These are phyloP conservation scores for Tyria jacobaeae DNA, from an alignment of 2,888 invertebrate species.

Conservation along the genomic window DNA sequence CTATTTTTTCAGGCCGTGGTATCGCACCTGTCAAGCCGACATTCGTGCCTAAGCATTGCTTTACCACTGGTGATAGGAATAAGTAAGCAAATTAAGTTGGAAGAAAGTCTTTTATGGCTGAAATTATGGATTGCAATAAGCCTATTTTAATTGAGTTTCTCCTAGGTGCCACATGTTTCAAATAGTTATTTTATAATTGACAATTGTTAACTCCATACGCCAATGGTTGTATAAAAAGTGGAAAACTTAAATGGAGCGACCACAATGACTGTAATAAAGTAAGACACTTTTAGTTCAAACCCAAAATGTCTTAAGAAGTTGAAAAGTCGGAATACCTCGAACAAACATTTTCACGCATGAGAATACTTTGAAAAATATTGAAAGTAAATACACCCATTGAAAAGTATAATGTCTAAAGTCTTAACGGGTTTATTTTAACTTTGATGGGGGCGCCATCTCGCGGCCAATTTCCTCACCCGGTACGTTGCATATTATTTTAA, in stretches of 20 bases:
- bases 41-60: no score
- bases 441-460: constrained; percentile 67
- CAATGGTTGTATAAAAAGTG: background rate
- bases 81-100: no score
- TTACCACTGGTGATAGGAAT: no score
- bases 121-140: no score
- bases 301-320: background rate
- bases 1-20: no score
- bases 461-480: constrained; percentile 74
- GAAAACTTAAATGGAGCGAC: background rate
- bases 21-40: no score
- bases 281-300: background rate
- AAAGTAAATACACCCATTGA: constrained; percentile 48
- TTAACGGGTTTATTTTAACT: constrained; percentile 75
- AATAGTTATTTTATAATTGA: no score
- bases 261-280: background rate
- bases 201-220: background rate
- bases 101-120: no score
- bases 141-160: no score
- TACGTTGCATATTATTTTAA: constrained; percentile 71
- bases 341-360: constrained; percentile 13
- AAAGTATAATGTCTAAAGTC: constrained; percentile 66
- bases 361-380: constrained; percentile 33
- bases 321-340: no score
- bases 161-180: no score